Evolutionary conservation across 2,113 vertebrate genomes (phyloP).

Genomic region (Galeopterus variegatus): DNA sequence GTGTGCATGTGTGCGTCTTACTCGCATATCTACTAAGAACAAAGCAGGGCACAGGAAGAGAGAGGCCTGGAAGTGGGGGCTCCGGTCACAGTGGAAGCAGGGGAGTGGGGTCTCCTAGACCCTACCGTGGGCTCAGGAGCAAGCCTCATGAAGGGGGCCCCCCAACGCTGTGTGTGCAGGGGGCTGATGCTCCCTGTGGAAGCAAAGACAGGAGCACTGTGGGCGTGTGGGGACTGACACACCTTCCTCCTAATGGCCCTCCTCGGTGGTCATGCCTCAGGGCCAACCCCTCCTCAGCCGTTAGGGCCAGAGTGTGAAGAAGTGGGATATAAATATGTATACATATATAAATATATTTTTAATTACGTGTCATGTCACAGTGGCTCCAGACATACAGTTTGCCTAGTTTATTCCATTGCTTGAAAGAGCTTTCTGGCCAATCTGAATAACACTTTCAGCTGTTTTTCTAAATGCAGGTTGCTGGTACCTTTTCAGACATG

Average conservation of each 20-base stretch:
- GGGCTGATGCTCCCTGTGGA: background rate
- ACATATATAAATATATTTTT: constrained; percentile 84
- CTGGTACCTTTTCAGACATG: constrained; percentile 74
- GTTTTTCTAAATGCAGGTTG: constrained; percentile 66
- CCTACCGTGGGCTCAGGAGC: background rate
- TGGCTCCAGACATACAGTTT: constrained; percentile 65
- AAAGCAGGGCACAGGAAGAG: background rate
- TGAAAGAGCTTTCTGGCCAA: constrained; percentile 62
- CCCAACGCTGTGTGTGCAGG: background rate
- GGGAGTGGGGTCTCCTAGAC: background rate
- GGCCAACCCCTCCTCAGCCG: background rate
- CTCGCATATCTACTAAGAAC: background rate
- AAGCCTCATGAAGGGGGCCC: background rate
- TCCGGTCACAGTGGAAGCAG: background rate
- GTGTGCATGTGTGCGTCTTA: too few relatives aligned
- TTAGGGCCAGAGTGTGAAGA: constrained; percentile 60
- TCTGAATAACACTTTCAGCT: background rate
- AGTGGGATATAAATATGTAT: constrained; percentile 79
- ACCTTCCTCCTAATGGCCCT: background rate
- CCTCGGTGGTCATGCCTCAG: background rate
- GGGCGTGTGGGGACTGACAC: background rate
- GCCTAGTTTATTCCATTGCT: constrained; percentile 63
- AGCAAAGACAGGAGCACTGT: rapidly evolving
- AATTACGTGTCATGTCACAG: constrained; percentile 70
- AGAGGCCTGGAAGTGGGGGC: background rate